Evolutionary conservation across 2,797 vertebrate genomes (phyloP).

Genomic region (Nannoperca australis): DNA sequence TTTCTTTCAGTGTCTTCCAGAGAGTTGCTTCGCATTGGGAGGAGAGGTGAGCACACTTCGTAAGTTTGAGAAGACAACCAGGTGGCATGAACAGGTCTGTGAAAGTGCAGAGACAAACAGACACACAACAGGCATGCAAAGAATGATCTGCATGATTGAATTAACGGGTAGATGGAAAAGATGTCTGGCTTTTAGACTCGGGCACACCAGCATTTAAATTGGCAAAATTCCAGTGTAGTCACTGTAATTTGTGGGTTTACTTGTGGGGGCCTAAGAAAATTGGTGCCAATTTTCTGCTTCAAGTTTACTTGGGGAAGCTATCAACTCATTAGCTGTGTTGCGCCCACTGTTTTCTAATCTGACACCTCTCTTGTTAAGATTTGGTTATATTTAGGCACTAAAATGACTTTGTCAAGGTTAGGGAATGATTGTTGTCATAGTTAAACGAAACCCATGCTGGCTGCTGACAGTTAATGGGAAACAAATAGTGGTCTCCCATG

Average conservation of each 20-base stretch:
- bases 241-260: background rate
- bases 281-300: background rate
- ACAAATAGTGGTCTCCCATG: background rate
- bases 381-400: too few relatives aligned
- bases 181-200: background rate
- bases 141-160: conserved; percentile 27
- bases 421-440: background rate
- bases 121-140: background rate
- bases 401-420: background rate
- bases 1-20: conserved; percentile 54
- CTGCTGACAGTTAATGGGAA: background rate
- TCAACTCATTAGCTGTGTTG: background rate
- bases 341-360: too few relatives aligned
- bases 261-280: too few relatives aligned
- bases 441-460: background rate
- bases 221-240: background rate
- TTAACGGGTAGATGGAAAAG: conserved; percentile 19
- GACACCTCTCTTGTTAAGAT: too few relatives aligned
- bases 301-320: background rate
- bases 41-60: conserved; percentile 34
- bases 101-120: conserved; percentile 18
- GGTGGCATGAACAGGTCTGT: conserved; percentile 28
- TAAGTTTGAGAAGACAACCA: conserved; percentile 25
- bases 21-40: conserved; percentile 51
- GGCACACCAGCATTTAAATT: background rate